These are phyloP conservation scores for Sitta carolinensis DNA, from an alignment of 2,797 vertebrate species.

Conservation along the genomic window DNA sequence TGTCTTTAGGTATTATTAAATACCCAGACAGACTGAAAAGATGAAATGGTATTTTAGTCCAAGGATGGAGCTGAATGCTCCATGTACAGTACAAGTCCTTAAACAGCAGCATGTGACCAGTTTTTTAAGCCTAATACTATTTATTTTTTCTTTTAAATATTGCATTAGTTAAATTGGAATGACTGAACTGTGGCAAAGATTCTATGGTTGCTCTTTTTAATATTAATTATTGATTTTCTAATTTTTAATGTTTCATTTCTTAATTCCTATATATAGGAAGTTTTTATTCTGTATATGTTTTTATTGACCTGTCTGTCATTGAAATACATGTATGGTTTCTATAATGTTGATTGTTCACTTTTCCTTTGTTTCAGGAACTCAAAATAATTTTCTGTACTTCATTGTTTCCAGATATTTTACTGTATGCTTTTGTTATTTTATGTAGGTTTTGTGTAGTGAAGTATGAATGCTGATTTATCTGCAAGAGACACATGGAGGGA, in stretches of 20 bases:
- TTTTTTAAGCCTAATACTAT: neutral
- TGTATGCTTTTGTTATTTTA: neutral
- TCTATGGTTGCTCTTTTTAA: neutral
- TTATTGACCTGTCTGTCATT: neutral
- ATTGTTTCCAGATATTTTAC: slow-evolving; percentile 37
- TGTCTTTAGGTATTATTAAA: neutral
- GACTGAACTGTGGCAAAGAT: neutral
- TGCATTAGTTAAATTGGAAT: neutral
- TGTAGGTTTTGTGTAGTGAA: neutral
- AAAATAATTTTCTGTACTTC: neutral
- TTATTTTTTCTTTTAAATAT: neutral
- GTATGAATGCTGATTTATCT: slow-evolving; percentile 26
- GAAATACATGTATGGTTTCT: neutral
- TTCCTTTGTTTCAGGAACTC: neutral
- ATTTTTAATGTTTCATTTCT: neutral
- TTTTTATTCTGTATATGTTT: neutral
- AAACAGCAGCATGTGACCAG: neutral
- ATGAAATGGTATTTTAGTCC: neutral
- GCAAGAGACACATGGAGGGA: neutral
- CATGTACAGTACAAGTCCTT: neutral
- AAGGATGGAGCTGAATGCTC: neutral
- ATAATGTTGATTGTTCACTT: neutral
- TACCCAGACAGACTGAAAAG: neutral
- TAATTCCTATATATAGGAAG: neutral
- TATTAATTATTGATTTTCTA: neutral